Evolutionary conservation across 1,140 invertebrate species (phyloP), one percentile per base, ranked within the genome.

Genomic region (Pinna nobilis): DNA sequence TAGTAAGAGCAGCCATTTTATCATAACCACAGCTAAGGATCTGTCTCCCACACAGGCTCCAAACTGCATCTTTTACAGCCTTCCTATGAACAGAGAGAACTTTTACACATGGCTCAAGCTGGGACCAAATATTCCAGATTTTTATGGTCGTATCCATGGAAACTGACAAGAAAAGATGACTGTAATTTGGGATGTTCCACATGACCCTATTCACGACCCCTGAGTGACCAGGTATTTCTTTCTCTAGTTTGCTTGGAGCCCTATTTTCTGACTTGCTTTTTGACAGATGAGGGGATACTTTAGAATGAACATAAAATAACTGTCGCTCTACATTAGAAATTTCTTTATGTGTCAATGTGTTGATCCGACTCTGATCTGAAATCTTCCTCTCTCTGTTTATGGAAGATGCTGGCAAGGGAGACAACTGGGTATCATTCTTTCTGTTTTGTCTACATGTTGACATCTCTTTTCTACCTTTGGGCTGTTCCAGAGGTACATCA

Each of bases 91-190:
- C 15, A 32, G 13, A 60, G 3, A 87, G 32, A 18, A 68, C 55
- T 23, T 73, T 55, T 13, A 86, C 77, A 75, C 80, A 82, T 2
- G 64, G 67, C 11, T 81, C 67, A 35, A 79, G 50, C 44, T 61
- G 69, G n/a, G 76, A 81, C 77, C 86, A 88, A 4, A 79, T 77
- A 79, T 88, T 86, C 84, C 84, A 88, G 2, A 89, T 67, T 72
- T 83, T 86, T 2, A 89, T 70, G 41, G 65, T 71, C 7, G 75
- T 70, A 74, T 89, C 87, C 85, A 88, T 85, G 4, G 84, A 84
- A 50, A 78, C 77, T n/a, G 84, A 82, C 20, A 86, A 64, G 15
- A 85, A 57, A 35, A 87, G 63, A 70, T 88, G 83, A 74, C 95
- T 85, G 57, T 80, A 88, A 25, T 76, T 63, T 70, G 80, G 39